Evolutionary conservation across 2,113 vertebrate species (phyloP).

Genomic region (Notothenia rossii): DNA sequence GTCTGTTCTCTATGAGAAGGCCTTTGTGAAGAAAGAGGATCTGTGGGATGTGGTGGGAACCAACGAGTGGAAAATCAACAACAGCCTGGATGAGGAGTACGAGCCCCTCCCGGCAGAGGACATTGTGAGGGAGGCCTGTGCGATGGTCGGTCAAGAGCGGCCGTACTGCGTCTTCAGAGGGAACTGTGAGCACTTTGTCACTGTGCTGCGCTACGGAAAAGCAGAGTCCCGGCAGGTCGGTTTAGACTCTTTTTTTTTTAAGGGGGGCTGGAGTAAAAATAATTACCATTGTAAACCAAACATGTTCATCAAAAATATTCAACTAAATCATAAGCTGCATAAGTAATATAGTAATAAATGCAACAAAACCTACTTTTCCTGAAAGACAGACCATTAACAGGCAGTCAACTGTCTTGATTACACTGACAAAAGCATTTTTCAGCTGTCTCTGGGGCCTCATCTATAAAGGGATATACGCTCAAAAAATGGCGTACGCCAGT

Average conservation of each 20-base stretch:
- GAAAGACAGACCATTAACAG: too few relatives aligned
- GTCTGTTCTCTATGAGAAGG: conserved; percentile 83
- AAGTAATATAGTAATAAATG: too few relatives aligned
- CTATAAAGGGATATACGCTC: too few relatives aligned
- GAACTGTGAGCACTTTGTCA: conserved; percentile 89
- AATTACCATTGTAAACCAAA: too few relatives aligned
- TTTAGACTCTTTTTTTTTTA: neutral
- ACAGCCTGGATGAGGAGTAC: conserved; percentile 77
- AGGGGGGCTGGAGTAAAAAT: neutral
- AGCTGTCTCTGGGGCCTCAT: too few relatives aligned
- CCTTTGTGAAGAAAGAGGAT: conserved; percentile 83
- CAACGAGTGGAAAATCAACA: conserved; percentile 79
- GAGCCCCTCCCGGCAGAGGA: conserved; percentile 29
- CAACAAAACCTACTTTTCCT: too few relatives aligned
- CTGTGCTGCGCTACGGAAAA: conserved; percentile 83
- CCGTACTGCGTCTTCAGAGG: conserved; percentile 67
- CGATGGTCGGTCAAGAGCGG: conserved; percentile 60
- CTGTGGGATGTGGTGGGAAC: conserved; percentile 77
- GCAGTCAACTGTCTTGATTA: too few relatives aligned
- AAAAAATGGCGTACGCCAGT: too few relatives aligned
- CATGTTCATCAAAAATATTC: too few relatives aligned
- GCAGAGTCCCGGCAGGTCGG: conserved; percentile 86
- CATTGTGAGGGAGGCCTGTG: conserved; percentile 76
- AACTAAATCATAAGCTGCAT: too few relatives aligned
- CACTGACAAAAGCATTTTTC: too few relatives aligned